Evolutionary conservation across 1,140 invertebrate genomes (phyloP).

Genomic region (Formica selysi): DNA sequence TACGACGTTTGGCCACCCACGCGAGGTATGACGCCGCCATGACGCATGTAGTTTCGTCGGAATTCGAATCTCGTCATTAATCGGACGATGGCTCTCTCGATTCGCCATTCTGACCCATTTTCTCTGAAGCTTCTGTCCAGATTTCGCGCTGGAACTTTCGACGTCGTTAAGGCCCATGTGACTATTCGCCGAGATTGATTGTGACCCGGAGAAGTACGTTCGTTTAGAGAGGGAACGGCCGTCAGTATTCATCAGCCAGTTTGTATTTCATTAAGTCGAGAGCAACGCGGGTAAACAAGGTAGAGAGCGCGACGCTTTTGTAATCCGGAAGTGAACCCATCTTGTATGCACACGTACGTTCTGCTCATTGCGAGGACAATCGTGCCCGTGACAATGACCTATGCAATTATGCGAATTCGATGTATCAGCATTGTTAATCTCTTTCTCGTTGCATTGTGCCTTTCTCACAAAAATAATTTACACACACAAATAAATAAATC

Average conservation of each 20-base stretch:
- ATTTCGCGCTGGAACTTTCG: conserved; percentile 26
- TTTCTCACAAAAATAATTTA: not conserved
- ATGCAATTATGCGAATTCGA: not conserved
- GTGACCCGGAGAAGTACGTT: conserved; percentile 25
- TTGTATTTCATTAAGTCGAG: conserved; percentile 55
- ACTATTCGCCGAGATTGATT: conserved; percentile 39
- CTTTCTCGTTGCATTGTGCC: not conserved
- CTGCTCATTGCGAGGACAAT: not conserved
- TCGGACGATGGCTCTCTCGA: conserved; percentile 50
- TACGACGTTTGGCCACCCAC: not conserved
- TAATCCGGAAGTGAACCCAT: conserved; percentile 20
- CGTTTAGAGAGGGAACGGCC: conserved; percentile 29
- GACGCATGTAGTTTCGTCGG: conserved; percentile 10
- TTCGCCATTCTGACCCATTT: conserved; percentile 61
- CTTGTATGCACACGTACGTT: not conserved
- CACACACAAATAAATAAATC: not conserved
- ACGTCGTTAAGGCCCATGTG: conserved; percentile 29
- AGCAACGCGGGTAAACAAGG: conserved; percentile 22
- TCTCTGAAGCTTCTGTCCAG: conserved; percentile 25
- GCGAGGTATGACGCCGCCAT: conserved; percentile 13
- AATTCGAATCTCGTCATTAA: conserved; percentile 69
- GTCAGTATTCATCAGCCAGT: conserved; percentile 22
- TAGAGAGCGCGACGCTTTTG: conserved; percentile 36
- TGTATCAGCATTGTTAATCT: conserved; percentile 5
- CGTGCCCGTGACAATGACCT: conserved; percentile 28